Conservation (phyloP, 2,113 vertebrate genomes). For the Neotoma lepida region DNA sequence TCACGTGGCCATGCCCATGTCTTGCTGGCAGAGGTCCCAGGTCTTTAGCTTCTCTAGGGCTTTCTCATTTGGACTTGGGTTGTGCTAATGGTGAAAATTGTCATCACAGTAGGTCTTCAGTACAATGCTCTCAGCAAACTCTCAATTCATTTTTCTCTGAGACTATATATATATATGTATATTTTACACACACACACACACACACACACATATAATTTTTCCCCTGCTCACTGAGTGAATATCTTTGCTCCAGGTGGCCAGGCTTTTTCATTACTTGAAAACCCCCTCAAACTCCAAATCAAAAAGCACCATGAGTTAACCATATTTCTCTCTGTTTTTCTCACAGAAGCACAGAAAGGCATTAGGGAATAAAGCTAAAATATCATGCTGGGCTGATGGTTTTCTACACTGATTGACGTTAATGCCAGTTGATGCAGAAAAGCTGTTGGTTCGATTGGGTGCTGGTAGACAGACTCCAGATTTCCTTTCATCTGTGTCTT, state of each 20-base stretch:
- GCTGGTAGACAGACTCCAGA: background rate
- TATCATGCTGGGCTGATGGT: background rate
- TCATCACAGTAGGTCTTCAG: background rate
- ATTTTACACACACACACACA: background rate
- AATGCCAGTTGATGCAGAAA: background rate
- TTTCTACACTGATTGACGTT: constrained; percentile 48
- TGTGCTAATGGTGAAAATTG: constrained; percentile 51
- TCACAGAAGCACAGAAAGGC: constrained; percentile 22
- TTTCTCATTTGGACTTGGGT: constrained; percentile 21
- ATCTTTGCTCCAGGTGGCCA: constrained; percentile 68
- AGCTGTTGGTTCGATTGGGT: background rate
- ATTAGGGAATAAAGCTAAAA: constrained; percentile 55
- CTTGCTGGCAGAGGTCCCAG: background rate
- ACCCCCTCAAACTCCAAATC: constrained; percentile 64
- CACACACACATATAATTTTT: background rate
- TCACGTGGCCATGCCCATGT: background rate
- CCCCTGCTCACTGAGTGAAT: constrained; percentile 64
- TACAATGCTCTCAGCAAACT: background rate
- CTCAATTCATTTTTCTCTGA: constrained; percentile 68
- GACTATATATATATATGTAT: background rate
- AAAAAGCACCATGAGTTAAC: constrained; percentile 70
- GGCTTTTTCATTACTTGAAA: constrained; percentile 69
- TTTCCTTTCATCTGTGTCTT: background rate
- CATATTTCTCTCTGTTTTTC: constrained; percentile 45
- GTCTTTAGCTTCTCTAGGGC: background rate